A percentile compares a stretch with the other conserved stretches of the same genome.
These are phyloP conservation scores for Lordiphosa clarofinis DNA, from an alignment of 1,140 invertebrate genomes.

Conservation along the genomic window DNA sequence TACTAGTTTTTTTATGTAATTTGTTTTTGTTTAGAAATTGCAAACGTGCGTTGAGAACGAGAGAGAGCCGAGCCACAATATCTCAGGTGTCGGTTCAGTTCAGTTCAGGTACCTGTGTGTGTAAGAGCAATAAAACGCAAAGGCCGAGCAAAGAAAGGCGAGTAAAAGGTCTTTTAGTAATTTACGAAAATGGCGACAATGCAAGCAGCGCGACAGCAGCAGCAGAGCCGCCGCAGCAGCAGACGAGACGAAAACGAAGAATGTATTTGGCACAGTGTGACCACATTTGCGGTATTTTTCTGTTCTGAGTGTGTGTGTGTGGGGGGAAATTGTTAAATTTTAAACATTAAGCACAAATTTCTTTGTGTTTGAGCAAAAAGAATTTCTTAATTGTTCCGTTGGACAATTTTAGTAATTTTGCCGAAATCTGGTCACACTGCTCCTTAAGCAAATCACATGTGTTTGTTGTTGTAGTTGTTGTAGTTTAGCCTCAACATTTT, in stretches of 20 bases:
- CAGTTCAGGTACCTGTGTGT: slow-evolving; percentile 17
- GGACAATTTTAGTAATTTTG: slow-evolving; percentile 5
- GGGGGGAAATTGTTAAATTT: slow-evolving; percentile 2
- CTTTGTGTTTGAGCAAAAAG: neutral
- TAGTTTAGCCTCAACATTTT: slow-evolving; percentile 16
- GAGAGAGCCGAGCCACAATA: slow-evolving; percentile 13
- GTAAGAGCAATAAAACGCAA: slow-evolving; percentile 18
- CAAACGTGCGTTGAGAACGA: slow-evolving; percentile 34
- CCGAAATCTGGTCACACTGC: slow-evolving; percentile 44
- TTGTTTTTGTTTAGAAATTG: slow-evolving; percentile 34
- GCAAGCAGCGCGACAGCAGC: slow-evolving; percentile 43
- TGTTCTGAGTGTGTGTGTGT: slow-evolving; percentile 5
- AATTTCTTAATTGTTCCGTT: neutral
- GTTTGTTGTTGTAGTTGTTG: slow-evolving; percentile 51
- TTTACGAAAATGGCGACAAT: slow-evolving; percentile 78
- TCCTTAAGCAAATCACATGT: slow-evolving; percentile 57
- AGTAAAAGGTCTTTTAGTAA: slow-evolving; percentile 65
- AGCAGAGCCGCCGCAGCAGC: slow-evolving; percentile 24
- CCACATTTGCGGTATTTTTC: slow-evolving; percentile 16
- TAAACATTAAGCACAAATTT: slow-evolving; percentile 1
- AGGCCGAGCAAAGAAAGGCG: slow-evolving; percentile 27
- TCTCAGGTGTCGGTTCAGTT: slow-evolving; percentile 20
- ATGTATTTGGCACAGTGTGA: slow-evolving; percentile 72
- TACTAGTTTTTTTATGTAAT: slow-evolving; percentile 63
- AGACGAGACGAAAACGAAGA: slow-evolving; percentile 38